Base-by-base conservation (phyloP, 2,797 vertebrate genomes). In the Varecia variegata region DNA sequence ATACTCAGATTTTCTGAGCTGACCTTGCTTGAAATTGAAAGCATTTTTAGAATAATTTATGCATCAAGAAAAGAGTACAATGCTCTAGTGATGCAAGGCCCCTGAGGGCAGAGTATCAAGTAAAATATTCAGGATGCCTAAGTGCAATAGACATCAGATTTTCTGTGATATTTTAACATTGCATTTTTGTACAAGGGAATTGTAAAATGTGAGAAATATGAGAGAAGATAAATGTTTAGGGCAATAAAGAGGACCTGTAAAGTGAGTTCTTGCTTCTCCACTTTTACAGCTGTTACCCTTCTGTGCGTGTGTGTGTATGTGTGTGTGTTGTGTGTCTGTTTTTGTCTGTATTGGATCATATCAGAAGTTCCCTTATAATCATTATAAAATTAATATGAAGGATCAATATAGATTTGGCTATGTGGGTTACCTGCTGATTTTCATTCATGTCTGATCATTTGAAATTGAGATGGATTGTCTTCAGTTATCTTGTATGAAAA, bases 51-150 rank as follows among this genome's bases (percentile, higher is more conserved):
- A 82, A 88, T 98, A 97, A 97, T 92, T 95, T 92, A 96, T 96
- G 67, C 91, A 93, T 93, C 88, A 96, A 90, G 89, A 88, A 93
- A 96, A 91, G 81, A 96, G 62, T 95, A 62, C 47, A 95, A 71
- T 82, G 91, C 81, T 97, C 35, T 95, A 90, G 76, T 95, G 93
- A 96, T 96, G 71, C 90, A 93, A 95, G 86, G 87, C 52, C 95
- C 88, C 86, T 1, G 50, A 96, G 95, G 94, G 87, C 92, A 97
- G 76, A 94, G 62, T 90, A 96, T 94, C 80, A 92, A 79, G 96
- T 96, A 73, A 97, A 97, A 97, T 97, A 97, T 97, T 97, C 95
- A 97, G 95, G 87, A 97, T 90, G 91, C 81, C 54, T 97, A 96
- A 97, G 71, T 97, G 87, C 93, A 81, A 93, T 62, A 95, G 80